These are phyloP conservation scores for Lamproptera curius DNA, from an alignment of 2,888 invertebrate genomes.

Conservation along the genomic window DNA sequence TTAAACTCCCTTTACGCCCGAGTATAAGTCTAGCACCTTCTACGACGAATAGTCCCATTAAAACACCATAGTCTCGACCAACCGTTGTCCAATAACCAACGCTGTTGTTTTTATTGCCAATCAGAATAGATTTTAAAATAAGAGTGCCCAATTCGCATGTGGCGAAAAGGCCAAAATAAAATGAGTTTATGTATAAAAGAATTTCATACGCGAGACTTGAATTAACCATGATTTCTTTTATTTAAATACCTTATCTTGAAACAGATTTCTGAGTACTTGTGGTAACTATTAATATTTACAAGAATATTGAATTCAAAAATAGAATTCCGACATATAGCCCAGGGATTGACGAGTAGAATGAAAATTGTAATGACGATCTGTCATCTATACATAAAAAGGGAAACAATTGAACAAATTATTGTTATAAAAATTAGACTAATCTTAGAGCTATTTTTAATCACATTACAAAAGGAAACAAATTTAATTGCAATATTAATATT, in stretches of 20 bases:
- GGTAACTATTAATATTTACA: background rate
- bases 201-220: conserved; percentile 91
- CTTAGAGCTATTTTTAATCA: background rate
- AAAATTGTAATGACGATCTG: background rate
- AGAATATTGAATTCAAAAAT: conserved; percentile 12
- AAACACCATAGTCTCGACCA: conserved; percentile 86
- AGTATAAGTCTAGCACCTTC: conserved; percentile 90
- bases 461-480: background rate
- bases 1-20: conserved; percentile 92
- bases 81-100: conserved; percentile 84
- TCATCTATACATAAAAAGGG: background rate
- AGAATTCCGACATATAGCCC: no score
- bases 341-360: no score
- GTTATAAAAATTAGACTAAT: background rate
- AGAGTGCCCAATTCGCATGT: conserved; percentile 89
- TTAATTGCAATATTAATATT: background rate
- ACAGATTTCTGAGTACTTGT: no score
- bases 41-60: conserved; percentile 86
- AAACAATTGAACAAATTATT: background rate
- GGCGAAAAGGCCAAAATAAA: conserved; percentile 92
- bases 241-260: no score
- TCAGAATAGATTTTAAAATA: conserved; percentile 86
- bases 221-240: conserved; percentile 80
- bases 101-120: conserved; percentile 71
- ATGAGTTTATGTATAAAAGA: conserved; percentile 90